phyloP scores from a whole-genome alignment of 2,888 invertebrate genomes.

The Neuroscelio doddi region DNA sequence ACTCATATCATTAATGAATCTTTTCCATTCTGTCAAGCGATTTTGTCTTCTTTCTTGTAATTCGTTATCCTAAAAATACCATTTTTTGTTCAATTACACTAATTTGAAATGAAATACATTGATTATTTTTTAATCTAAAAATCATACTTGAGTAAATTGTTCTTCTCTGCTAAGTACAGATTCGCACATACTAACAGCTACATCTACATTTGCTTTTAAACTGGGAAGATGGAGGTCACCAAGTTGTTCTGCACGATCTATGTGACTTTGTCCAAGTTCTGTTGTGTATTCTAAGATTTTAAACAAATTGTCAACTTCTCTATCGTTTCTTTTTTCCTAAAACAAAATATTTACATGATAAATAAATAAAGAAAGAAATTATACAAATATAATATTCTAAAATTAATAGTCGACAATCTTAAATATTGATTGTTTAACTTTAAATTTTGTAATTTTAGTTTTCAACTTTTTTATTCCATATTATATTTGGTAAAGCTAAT shows the following conservation, averaged over 20 bases:
- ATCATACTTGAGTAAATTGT: slow-evolving; percentile 74
- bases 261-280: slow-evolving; percentile 83
- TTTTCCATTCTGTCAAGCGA: slow-evolving; percentile 79
- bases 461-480: no score
- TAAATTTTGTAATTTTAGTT: no score
- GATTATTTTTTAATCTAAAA: background rate
- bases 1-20: slow-evolving; percentile 85
- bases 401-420: background rate
- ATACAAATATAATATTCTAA: no score
- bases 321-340: slow-evolving; percentile 84
- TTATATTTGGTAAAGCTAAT: background rate
- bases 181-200: slow-evolving; percentile 78
- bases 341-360: background rate
- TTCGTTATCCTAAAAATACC: slow-evolving; percentile 72
- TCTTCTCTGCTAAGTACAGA: slow-evolving; percentile 77
- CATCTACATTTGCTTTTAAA: slow-evolving; percentile 78
- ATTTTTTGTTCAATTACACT: no score
- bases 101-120: background rate
- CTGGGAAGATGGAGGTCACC: slow-evolving; percentile 77
- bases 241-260: slow-evolving; percentile 79
- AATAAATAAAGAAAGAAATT: no score
- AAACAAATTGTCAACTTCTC: slow-evolving; percentile 86
- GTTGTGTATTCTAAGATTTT: slow-evolving; percentile 83
- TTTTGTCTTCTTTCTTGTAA: slow-evolving; percentile 73
- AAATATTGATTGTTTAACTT: background rate